These are phyloP conservation scores for Apodemus agrarius DNA, from an alignment of 2,797 vertebrate genomes.

Conservation along the genomic window DNA sequence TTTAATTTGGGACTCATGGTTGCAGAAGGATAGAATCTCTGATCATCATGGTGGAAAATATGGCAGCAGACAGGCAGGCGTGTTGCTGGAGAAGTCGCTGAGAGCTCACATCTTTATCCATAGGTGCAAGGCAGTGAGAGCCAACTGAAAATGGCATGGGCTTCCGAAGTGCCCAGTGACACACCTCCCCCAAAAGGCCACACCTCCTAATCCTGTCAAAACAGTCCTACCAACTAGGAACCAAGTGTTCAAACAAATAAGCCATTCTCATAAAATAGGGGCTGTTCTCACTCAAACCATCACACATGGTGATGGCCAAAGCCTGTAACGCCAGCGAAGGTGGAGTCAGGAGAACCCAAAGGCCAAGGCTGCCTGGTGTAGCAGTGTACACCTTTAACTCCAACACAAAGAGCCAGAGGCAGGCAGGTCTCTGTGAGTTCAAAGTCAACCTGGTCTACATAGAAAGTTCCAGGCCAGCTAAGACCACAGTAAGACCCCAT, in stretches of 20 bases:
- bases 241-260: not conserved
- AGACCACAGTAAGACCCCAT: not conserved
- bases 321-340: not conserved
- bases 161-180: not conserved
- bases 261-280: too few species aligned
- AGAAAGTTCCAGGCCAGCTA: not conserved
- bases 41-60: not conserved
- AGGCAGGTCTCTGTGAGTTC: not conserved
- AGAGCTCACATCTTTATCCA: not conserved
- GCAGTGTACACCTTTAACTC: not conserved
- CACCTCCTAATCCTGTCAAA: not conserved
- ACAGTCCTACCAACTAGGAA: not conserved
- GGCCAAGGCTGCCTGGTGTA: not conserved
- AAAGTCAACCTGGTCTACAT: not conserved
- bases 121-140: not conserved
- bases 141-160: not conserved
- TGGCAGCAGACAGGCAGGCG: too few species aligned
- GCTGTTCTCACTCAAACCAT: too few species aligned
- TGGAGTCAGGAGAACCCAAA: not conserved
- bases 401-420: too few species aligned
- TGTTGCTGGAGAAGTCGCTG: not conserved
- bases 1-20: not conserved
- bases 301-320: not conserved
- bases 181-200: not conserved
- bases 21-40: not conserved